phyloP scores from a whole-genome alignment of 2,888 invertebrate genomes.

The Acanthococcus lagerstroemiae region DNA sequence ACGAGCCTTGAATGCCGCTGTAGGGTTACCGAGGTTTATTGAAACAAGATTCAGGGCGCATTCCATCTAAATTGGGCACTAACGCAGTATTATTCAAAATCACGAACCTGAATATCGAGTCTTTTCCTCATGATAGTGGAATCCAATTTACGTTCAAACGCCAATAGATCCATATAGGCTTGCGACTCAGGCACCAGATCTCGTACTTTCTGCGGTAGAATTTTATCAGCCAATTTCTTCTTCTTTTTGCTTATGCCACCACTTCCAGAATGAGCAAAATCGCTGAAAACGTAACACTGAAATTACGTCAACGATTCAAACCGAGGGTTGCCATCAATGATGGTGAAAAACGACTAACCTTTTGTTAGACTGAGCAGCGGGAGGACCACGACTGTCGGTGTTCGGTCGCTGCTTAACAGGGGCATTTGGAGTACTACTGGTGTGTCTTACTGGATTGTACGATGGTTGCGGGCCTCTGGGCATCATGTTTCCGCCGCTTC shows the following conservation, averaged over 20 bases:
- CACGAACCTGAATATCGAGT: slow-evolving; percentile 74
- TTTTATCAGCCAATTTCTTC: slow-evolving; percentile 93
- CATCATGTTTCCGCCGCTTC: slow-evolving; percentile 46
- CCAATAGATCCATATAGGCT: slow-evolving; percentile 97
- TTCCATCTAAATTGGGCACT: background rate
- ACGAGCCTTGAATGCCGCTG: too few species aligned
- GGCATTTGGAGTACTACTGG: slow-evolving; percentile 51
- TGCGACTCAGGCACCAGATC: slow-evolving; percentile 98
- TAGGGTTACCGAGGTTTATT: too few species aligned
- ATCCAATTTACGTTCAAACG: slow-evolving; percentile 95
- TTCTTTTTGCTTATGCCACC: slow-evolving; percentile 58
- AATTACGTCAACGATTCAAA: background rate
- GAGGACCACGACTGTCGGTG: slow-evolving; percentile 30
- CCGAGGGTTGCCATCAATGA: background rate
- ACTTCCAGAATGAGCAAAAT: slow-evolving; percentile 31
- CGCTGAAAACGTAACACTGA: slow-evolving; percentile 21
- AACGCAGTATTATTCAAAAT: background rate
- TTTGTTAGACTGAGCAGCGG: slow-evolving; percentile 41
- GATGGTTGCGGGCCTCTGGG: slow-evolving; percentile 48
- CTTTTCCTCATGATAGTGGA: slow-evolving; percentile 97
- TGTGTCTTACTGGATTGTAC: slow-evolving; percentile 52
- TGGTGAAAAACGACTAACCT: slow-evolving; percentile 42
- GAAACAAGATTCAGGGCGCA: background rate
- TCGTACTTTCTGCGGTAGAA: slow-evolving; percentile 87
- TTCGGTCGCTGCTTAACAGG: slow-evolving; percentile 46